Evolutionary conservation across 2,888 invertebrate genomes (phyloP).

Genomic region (Melinaea marsaeus): DNA sequence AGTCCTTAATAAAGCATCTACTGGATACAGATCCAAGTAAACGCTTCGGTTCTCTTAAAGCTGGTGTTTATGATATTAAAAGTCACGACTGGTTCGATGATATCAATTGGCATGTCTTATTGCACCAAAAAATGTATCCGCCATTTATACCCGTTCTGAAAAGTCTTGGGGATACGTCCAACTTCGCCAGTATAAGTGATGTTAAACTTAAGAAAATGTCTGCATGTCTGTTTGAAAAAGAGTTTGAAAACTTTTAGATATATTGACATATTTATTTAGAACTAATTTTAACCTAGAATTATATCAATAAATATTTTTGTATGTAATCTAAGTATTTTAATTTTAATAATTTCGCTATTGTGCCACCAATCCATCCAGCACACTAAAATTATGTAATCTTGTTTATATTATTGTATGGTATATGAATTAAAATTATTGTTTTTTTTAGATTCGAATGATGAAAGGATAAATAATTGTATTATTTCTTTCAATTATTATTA

Average conservation of each 20-base stretch:
- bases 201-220: conserved; percentile 64
- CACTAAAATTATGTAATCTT: no score
- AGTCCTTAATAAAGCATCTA: conserved; percentile 87
- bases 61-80: conserved; percentile 93
- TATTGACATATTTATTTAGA: conserved; percentile 2
- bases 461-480: no score
- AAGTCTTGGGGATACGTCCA: conserved; percentile 78
- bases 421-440: no score
- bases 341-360: background rate
- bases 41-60: conserved; percentile 91
- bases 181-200: conserved; percentile 81
- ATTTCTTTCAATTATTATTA: background rate
- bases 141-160: conserved; percentile 78
- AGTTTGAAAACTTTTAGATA: conserved; percentile 81
- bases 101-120: conserved; percentile 88
- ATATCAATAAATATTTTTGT: background rate
- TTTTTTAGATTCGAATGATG: no score
- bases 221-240: conserved; percentile 75
- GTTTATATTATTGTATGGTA: no score
- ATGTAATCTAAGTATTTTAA: conserved; percentile 3
- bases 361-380: no score
- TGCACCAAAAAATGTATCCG: conserved; percentile 83
- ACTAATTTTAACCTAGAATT: conserved; percentile 5
- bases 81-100: conserved; percentile 91
- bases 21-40: conserved; percentile 77